Evolutionary conservation across 2,113 vertebrate species (phyloP).

Genomic region (Synchiropus splendidus): DNA sequence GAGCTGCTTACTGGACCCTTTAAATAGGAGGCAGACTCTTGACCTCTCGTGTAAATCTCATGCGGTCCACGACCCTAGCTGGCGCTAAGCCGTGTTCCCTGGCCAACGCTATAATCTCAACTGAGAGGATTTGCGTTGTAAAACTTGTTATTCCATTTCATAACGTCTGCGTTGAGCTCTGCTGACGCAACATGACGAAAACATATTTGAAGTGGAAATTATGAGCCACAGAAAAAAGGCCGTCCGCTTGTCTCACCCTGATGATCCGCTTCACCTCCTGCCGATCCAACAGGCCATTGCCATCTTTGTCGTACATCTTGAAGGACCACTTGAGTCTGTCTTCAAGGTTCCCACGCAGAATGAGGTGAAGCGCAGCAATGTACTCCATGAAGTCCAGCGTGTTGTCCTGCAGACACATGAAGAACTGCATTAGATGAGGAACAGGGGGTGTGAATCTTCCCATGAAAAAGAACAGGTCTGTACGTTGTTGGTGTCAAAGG

Average conservation of each 20-base stretch:
- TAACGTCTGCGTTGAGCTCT: no score
- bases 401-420: conserved; percentile 59
- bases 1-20: no score
- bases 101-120: conserved; percentile 3
- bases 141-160: conserved; percentile 3
- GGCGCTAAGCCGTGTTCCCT: background rate
- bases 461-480: conserved; percentile 1
- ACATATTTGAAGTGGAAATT: no score
- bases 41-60: conserved; percentile 3
- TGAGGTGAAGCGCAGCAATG: conserved; percentile 70
- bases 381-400: conserved; percentile 78
- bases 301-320: conserved; percentile 79
- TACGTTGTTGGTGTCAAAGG: conserved; percentile 76
- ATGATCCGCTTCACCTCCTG: conserved; percentile 70
- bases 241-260: conserved; percentile 50
- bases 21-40: no score
- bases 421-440: background rate
- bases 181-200: no score
- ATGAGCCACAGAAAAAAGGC: no score
- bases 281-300: conserved; percentile 74
- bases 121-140: conserved; percentile 15
- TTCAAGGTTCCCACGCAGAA: conserved; percentile 74
- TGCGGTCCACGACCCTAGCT: background rate
- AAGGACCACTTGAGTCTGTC: conserved; percentile 80
- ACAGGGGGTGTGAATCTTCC: background rate